phyloP scores from a whole-genome alignment of 1,140 invertebrate genomes.

The Centruroides sculpturatus region DNA sequence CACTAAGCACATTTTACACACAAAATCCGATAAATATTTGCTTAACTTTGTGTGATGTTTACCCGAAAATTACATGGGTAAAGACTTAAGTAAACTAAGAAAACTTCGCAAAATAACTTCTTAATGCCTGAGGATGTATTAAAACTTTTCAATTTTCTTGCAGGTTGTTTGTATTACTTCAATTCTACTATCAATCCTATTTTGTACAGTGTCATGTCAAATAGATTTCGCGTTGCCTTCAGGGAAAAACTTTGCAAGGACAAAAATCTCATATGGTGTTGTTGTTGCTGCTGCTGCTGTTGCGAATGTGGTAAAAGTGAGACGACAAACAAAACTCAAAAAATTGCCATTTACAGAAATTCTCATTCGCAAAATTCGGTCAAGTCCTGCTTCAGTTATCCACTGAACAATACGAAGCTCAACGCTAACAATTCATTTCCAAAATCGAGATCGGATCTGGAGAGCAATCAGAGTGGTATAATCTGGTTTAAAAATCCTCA shows the following conservation, averaged over 20 bases:
- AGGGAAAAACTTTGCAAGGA: constrained; percentile 5
- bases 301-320: background rate
- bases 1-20: too few relatives aligned
- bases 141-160: background rate
- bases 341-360: constrained; percentile 1
- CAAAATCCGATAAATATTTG: too few relatives aligned
- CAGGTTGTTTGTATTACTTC: constrained; percentile 24
- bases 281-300: constrained; percentile 1
- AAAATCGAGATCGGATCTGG: too few relatives aligned
- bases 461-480: too few relatives aligned
- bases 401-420: background rate
- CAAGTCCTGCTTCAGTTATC: constrained; percentile 5
- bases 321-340: background rate
- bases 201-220: constrained; percentile 23
- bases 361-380: constrained; percentile 9
- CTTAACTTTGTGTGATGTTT: too few relatives aligned
- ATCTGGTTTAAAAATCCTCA: too few relatives aligned
- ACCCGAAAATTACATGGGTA: too few relatives aligned
- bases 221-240: constrained; percentile 22
- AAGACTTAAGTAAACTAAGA: too few relatives aligned
- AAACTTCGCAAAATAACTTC: too few relatives aligned
- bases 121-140: background rate
- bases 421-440: background rate
- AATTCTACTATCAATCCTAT: constrained; percentile 24
- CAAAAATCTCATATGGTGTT: background rate